Evolutionary conservation across 2,113 vertebrate species (phyloP).

Genomic region (Oryzias woworae): DNA sequence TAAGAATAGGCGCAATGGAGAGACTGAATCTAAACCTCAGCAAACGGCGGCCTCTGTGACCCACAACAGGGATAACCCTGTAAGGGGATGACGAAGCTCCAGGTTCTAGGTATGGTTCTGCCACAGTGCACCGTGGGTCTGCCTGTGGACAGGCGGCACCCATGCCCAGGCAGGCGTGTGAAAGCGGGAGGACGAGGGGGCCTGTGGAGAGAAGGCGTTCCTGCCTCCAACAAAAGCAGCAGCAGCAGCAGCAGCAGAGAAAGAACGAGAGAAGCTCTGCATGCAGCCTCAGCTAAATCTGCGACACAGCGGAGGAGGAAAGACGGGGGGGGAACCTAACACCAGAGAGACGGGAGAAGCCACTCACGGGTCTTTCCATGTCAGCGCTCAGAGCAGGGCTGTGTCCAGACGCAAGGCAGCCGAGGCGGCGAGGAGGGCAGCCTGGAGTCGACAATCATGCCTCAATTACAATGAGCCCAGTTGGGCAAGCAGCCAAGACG

Average conservation of each 20-base stretch:
- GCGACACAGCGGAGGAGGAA: slow-evolving; percentile 46
- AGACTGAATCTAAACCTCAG: slow-evolving; percentile 40
- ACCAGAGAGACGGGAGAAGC: slow-evolving; percentile 49
- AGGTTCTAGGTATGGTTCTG: slow-evolving; percentile 22
- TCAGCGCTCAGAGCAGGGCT: slow-evolving; percentile 76
- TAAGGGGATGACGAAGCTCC: slow-evolving; percentile 9
- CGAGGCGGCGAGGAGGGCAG: slow-evolving; percentile 81
- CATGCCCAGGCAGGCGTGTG: slow-evolving; percentile 48
- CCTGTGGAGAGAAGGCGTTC: slow-evolving; percentile 43
- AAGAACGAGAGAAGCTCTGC: slow-evolving; percentile 41
- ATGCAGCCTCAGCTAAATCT: slow-evolving; percentile 56
- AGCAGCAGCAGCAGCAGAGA: slow-evolving; percentile 38
- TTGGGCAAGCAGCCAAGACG: slow-evolving; percentile 77
- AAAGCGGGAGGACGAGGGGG: slow-evolving; percentile 22
- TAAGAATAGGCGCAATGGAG: slow-evolving; percentile 62
- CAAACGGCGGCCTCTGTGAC: slow-evolving; percentile 18
- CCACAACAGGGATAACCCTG: slow-evolving; percentile 23
- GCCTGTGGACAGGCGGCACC: slow-evolving; percentile 45
- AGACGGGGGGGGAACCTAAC: slow-evolving; percentile 25
- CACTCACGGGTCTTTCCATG: slow-evolving; percentile 93
- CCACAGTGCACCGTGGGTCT: slow-evolving; percentile 32
- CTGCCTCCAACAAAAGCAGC: slow-evolving; percentile 56
- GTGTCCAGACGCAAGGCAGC: slow-evolving; percentile 85
- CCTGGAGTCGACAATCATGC: slow-evolving; percentile 92
- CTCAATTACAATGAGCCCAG: slow-evolving; percentile 92